Evolutionary conservation across 2,113 vertebrate species (phyloP).

Genomic region (Ageneiosus marmoratus): DNA sequence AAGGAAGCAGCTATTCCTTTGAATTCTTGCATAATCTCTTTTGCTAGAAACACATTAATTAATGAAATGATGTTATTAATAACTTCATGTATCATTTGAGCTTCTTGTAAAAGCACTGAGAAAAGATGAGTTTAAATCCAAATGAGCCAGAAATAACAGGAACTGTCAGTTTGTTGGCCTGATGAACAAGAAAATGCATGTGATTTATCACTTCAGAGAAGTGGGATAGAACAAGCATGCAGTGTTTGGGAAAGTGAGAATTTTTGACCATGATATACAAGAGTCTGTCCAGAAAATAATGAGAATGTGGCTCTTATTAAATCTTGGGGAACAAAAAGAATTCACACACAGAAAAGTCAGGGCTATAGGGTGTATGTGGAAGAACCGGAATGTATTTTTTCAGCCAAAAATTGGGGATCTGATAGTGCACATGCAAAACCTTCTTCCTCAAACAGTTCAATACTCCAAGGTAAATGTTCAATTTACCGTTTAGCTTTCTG

Average conservation of each 20-base stretch:
- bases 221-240: neutral
- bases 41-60: constrained; percentile 19
- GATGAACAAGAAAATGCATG: constrained; percentile 18
- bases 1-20: constrained; percentile 1
- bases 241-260: neutral
- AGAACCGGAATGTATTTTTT: too few relatives aligned
- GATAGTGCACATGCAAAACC: too few relatives aligned
- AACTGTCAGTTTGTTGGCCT: constrained; percentile 14
- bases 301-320: too few relatives aligned
- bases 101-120: constrained; percentile 4
- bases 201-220: constrained; percentile 28
- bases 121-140: constrained; percentile 5
- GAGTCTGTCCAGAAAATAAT: too few relatives aligned
- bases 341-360: too few relatives aligned
- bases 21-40: constrained; percentile 18
- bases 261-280: too few relatives aligned
- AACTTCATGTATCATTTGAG: neutral
- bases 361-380: too few relatives aligned
- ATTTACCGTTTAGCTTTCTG: too few relatives aligned
- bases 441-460: too few relatives aligned
- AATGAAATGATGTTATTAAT: constrained; percentile 19
- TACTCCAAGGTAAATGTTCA: too few relatives aligned
- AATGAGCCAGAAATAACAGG: constrained; percentile 29
- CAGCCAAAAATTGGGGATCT: too few relatives aligned
- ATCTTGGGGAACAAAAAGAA: too few relatives aligned